Conservation (phyloP, 2,797 vertebrate species). For the Paratrypauchen microcephalus region DNA sequence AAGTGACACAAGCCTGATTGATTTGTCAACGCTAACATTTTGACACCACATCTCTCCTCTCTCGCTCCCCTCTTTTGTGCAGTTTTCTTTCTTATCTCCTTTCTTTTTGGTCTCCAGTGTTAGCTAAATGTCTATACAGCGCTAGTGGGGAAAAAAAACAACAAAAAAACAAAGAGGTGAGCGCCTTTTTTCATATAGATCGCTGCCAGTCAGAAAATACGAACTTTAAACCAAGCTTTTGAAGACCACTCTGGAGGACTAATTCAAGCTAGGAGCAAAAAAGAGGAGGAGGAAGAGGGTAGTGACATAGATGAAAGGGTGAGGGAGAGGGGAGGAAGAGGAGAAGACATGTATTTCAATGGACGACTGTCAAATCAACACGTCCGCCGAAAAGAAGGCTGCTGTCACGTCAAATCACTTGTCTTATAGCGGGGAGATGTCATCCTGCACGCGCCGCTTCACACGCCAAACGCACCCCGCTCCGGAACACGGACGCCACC, state of each 20-base stretch:
- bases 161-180: background rate
- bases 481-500: no score
- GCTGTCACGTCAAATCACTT: slow-evolving; percentile 81
- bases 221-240: slow-evolving; percentile 80
- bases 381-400: slow-evolving; percentile 77
- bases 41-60: background rate
- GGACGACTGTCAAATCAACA: slow-evolving; percentile 80
- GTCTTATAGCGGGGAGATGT: slow-evolving; percentile 64
- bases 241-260: slow-evolving; percentile 80
- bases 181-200: slow-evolving; percentile 66
- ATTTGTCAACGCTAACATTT: background rate
- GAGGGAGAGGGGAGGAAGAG: no score
- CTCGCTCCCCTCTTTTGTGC: background rate
- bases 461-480: slow-evolving; percentile 24
- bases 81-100: background rate
- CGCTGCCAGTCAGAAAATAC: slow-evolving; percentile 79
- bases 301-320: slow-evolving; percentile 31
- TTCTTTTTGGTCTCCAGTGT: background rate
- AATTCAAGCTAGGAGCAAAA: slow-evolving; percentile 68
- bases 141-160: background rate
- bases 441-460: slow-evolving; percentile 70
- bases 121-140: background rate
- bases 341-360: slow-evolving; percentile 64
- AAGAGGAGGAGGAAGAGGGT: slow-evolving; percentile 5
- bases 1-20: background rate